Evolutionary conservation across 1,140 invertebrate genomes (phyloP), one percentile per base, ranked within the genome.

Genomic region (Euura lappo): DNA sequence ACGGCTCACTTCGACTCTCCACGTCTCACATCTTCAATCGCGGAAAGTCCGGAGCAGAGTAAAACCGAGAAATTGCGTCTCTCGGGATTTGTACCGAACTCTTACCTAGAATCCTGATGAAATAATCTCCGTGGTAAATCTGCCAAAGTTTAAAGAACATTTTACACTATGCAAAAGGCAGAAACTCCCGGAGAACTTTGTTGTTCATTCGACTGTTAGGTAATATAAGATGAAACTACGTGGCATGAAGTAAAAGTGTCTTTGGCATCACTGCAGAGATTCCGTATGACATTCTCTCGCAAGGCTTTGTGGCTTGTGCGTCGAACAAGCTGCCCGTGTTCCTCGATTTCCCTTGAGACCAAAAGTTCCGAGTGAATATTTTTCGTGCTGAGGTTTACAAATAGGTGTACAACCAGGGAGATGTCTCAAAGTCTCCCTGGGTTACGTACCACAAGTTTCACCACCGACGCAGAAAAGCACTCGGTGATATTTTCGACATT

Each of bases 311-410:
- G 28, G 1, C 28, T 28, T 28, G 51, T 60, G 51, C 51, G 51
- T 60, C 8, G 51, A 8, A 60, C 10, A 60, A 60, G 51, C 51
- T 60, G 51, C 3, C 51, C 51, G 51, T 6, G 13, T 60, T 60
- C 4, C 8, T n/a, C 51, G 51, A 60, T 60, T 60, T 60, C 51
- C 51, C 51, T 60, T 3, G 6, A n/a, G 51, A n/a, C 51, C 28
- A 28, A 60, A 60, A 60, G 51, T 60, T 60, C 51, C 28, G 13
- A 60, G 51, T 60, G 51, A 60, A 60, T 60, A 60, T 60, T 60
- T 60, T 60, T 60, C 51, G 13, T 60, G 51, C 51, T n/a, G 51
- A 60, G 51, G 51, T 60, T 60, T 60, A 8, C 51, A 60, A 60
- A 60, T 8, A 60, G 28, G 28, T 28, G 28, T 28, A 28, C 28